Evolutionary conservation across 2,888 invertebrate genomes (phyloP), one percentile per base, ranked within the genome.

Genomic region (Oligia strigilis): DNA sequence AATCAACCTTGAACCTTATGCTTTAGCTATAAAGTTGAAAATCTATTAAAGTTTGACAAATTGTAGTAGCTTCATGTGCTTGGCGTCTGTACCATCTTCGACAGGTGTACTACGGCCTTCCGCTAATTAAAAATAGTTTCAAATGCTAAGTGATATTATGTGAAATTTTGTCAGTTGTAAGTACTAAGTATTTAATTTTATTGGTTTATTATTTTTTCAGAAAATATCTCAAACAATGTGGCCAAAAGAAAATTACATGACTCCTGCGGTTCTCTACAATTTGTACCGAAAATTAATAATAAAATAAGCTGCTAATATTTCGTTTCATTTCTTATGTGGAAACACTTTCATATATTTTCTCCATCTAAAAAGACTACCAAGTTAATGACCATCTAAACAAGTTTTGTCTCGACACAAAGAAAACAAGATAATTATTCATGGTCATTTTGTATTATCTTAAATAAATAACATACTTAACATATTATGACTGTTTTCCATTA

Each of bases 211-310:
- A 78, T 72, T 83, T 29, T 95, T 95, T 77, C 95, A 97, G 97
- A 96, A 95, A 95, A 97, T 97, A 88, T 94, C 96, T 9, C 93
- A 89, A 72, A 88, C 89, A 0, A 91, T 97, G 89, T 97, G 97
- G 97, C 94, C 96, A 0, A 92, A 92, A 36, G 95, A 97, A 78
- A 88, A 83, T 40, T 95, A 94, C 72, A 95, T 97, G 95, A 95
- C 96, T 4, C 95, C 97, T 4, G 88, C 87, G 9, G 93, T 95
- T 72, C 93, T 97, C 3, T 95, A 95, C 86, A 93, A 94, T 84
- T 88, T 97, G 73, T 97, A 96, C 75, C 91, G 95, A 75, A 96
- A 96, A 91, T 89, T 96, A 76, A 93, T 97, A 86, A 84, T 93
- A 62, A 96, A 95, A 92, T 94, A 93, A 91, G 87, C 6, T 52